Evolutionary conservation across 2,113 vertebrate genomes (phyloP), one percentile per base, ranked within the genome.

Genomic region (Cyphomyrus discorhynchus): DNA sequence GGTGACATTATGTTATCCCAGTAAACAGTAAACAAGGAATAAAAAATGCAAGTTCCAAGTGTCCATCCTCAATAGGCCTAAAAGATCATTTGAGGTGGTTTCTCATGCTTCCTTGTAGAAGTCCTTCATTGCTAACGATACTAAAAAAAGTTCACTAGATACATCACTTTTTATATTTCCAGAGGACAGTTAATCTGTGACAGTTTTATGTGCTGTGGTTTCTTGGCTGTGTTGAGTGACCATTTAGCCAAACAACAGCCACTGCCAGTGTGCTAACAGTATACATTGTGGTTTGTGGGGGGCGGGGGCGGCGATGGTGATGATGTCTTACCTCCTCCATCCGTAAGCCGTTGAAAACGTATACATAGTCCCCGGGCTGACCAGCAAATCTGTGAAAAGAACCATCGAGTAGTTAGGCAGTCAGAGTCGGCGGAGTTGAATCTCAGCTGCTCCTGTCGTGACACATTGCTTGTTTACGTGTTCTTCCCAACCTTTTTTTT

Each of bases 321-420:
- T 83, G 39, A 39, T n/a, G 17, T 70, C 94, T 94, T 94, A 96
- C 98, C 96, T 99, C 98, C 93, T 99, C 98, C 97, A 99, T 98
- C 52, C 98, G 96, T 90, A 97, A 98, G 47, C 97, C 95, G 21
- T 97, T 95, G 11, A 99, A 99, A 83, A 99, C 95, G 10, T 99
- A 99, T 0, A 98, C 97, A 0, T 99, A 99, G 92, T 92, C 96
- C 80, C 98, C 98, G 2, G 98, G 98, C 91, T 96, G 95, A 8
- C 98, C 98, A 56, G 97, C 97, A 93, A 99, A 99, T 92, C 98
- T 99, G 94, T 24, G 83, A 15, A 66, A 77, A 89, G 11, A 42
- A 17, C 24, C 35, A 11, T 17, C 66, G 86, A 74, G 9, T 0
- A 6, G 15, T 49, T 45, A 35, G 66, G 88, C 35, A 17, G 17